A percentile compares a stretch with the other conserved stretches of the same genome.
phyloP scores from a whole-genome alignment of 1,140 invertebrate genomes.

The Teleopsis dalmanni region DNA sequence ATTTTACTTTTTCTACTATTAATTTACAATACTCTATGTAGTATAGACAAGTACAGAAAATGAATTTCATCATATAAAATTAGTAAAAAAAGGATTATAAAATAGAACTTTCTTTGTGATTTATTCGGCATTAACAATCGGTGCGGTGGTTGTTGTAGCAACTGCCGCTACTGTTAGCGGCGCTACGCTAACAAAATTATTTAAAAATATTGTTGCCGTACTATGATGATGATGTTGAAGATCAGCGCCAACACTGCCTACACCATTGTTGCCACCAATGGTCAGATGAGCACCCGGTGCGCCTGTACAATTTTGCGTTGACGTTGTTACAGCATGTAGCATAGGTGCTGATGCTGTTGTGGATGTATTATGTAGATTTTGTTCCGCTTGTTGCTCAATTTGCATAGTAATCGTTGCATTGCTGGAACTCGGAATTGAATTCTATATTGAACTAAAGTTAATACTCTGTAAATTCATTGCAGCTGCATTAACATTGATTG shows the following conservation, averaged over 20 bases:
- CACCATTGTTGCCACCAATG: slow-evolving; percentile 2
- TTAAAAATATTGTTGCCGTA: slow-evolving; percentile 28
- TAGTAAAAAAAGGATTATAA: no score
- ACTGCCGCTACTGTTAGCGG: slow-evolving; percentile 17
- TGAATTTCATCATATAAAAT: no score
- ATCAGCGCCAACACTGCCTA: neutral
- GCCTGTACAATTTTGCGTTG: neutral
- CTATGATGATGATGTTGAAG: slow-evolving; percentile 10
- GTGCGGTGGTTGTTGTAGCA: slow-evolving; percentile 3
- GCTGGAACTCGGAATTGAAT: slow-evolving; percentile 35
- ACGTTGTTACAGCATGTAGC: slow-evolving; percentile 27
- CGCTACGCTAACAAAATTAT: slow-evolving; percentile 36
- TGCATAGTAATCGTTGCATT: slow-evolving; percentile 14
- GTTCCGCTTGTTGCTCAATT: slow-evolving; percentile 17
- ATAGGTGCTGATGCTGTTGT: slow-evolving; percentile 19
- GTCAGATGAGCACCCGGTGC: slow-evolving; percentile 2
- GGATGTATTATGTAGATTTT: slow-evolving; percentile 11
- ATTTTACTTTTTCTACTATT: no score
- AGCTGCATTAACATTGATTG: slow-evolving; percentile 44
- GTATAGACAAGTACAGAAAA: no score
- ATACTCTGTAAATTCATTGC: slow-evolving; percentile 62
- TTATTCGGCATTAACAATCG: no score
- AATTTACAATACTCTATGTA: no score
- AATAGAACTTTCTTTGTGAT: no score
- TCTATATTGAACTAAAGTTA: slow-evolving; percentile 66